Evolutionary conservation across 2,113 vertebrate genomes (phyloP).

Genomic region (Boulengeromyrus knoepffleri): DNA sequence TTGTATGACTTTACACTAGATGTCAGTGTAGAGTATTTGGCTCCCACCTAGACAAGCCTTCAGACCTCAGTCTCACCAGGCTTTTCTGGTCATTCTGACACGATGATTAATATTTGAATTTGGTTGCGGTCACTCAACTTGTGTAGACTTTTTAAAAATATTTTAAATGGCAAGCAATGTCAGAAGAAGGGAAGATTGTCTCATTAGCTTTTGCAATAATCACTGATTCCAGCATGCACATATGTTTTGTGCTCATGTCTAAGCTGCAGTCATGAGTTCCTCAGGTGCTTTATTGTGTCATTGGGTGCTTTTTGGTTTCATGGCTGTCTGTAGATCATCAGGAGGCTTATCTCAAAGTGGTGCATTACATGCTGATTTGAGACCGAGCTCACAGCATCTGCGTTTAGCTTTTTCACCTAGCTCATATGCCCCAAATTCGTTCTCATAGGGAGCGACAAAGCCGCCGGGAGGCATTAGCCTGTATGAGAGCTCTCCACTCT

Average conservation of each 20-base stretch:
- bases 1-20: constrained; percentile 45
- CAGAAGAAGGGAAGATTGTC: neutral
- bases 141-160: neutral
- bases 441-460: neutral
- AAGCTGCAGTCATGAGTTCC: neutral
- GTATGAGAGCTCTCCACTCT: neutral
- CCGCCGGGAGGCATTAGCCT: neutral
- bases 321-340: neutral
- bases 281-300: too few relatives aligned
- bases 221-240: neutral
- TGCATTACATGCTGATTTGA: neutral
- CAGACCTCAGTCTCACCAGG: neutral
- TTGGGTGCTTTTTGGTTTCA: neutral
- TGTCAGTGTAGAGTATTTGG: constrained; percentile 49
- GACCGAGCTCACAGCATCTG: neutral
- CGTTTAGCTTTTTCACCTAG: constrained; percentile 7
- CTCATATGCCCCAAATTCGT: neutral
- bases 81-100: neutral
- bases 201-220: neutral
- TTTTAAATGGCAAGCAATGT: neutral
- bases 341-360: neutral
- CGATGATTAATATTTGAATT: neutral
- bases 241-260: neutral
- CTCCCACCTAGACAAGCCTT: neutral
- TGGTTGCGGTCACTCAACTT: neutral